Evolutionary conservation across 2,888 invertebrate species (phyloP).

Genomic region (Priapulus caudatus): DNA sequence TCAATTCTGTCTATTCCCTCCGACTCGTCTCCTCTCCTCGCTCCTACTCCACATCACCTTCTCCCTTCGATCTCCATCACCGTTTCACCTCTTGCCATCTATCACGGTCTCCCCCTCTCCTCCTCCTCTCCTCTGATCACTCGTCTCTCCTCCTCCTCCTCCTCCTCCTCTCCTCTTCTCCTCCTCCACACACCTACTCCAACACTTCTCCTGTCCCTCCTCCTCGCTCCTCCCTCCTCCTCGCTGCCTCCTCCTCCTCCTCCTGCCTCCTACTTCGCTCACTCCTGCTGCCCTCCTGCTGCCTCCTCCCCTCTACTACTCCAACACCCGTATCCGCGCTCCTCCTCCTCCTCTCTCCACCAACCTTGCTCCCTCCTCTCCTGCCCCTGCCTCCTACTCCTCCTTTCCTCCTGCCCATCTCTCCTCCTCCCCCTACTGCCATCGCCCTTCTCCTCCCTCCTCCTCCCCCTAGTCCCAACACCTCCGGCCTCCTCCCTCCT

Average conservation of each 20-base stretch:
- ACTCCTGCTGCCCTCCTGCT: constrained; percentile 21
- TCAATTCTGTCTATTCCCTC: too few species aligned
- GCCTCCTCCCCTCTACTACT: background rate
- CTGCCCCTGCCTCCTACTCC: background rate
- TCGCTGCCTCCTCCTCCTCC: background rate
- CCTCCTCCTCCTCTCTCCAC: constrained; percentile 9
- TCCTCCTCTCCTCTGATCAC: background rate
- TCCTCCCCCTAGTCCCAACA: constrained; percentile 7
- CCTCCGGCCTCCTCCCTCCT: constrained; percentile 10
- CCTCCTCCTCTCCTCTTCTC: constrained; percentile 20
- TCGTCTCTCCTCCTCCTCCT: constrained; percentile 21
- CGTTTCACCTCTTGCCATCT: too few species aligned
- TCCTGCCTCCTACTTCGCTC: constrained; percentile 21
- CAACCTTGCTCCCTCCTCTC: background rate
- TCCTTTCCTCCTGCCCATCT: constrained; percentile 5
- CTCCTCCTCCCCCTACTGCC: background rate
- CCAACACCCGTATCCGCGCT: background rate
- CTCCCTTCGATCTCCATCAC: too few species aligned
- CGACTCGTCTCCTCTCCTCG: too few species aligned
- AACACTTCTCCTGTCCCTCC: constrained; percentile 5
- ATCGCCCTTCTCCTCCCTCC: constrained; percentile 9
- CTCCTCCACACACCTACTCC: constrained; percentile 4
- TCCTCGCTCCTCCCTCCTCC: constrained; percentile 4
- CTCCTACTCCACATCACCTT: too few species aligned
- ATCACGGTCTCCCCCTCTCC: too few species aligned